Evolutionary conservation across 2,797 vertebrate species (phyloP), one percentile per base, ranked within the genome.

Genomic region (Nasua narica): DNA sequence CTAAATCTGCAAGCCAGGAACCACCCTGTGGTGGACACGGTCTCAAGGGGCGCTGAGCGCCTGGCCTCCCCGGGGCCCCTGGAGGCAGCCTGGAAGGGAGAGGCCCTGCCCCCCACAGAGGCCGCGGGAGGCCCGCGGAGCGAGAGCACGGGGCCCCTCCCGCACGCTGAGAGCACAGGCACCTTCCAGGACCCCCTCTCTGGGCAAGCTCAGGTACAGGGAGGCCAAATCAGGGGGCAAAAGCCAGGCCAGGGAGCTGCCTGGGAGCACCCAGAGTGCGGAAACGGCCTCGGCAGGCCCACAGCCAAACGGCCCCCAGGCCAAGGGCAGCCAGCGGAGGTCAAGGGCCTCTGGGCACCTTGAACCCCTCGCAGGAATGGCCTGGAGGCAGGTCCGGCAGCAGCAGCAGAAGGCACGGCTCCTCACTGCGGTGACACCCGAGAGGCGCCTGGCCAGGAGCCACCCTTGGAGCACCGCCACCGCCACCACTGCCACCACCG

Each of bases 361-460:
- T n/a, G 76, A 52, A 40, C 58, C 10, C 7, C 43, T 32, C 89
- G 48, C 32, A 1, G 21, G 54, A 35, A 27, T 4, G 62, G 70
- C 48, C 54, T 86, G 90, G 94, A 56, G 35, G 50, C 54, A 6
- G 84, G 48, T 74, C 96, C n/a, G n/a, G n/a, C 60, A 60, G 79
- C 37, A n/a, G 23, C 67, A 35, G 90, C 87, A 40, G 54, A 56
- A 46, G 0, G 2, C 1, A 52, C 0, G 2, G 91, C 93, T 97
- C 97, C 97, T 98, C 97, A 96, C 88, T 95, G 97, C 78, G 25
- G 87, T 46, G 23, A 29, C 74, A 15, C 94, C 90, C 29, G 6
- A 54, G 88, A 97, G 96, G 84, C 91, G 65, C 85, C 91, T 97
- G 91, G 96, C 95, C 40, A 93, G 89, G 95, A 96, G 35, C 95